phyloP scores from a whole-genome alignment of 2,113 vertebrate genomes.

The Apaloderma vittatum region DNA sequence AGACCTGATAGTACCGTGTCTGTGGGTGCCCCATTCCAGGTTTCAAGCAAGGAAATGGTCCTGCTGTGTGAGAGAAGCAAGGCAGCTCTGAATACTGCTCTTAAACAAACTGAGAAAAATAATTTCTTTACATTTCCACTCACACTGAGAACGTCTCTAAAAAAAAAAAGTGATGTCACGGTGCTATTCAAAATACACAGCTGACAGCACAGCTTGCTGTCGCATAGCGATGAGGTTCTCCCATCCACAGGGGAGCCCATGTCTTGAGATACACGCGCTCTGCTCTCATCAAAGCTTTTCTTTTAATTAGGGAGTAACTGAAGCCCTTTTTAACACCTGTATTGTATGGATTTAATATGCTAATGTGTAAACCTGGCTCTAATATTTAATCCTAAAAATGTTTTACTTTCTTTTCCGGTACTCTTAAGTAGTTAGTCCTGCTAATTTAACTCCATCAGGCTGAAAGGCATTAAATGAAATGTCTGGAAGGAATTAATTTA shows the following conservation, averaged over 20 bases:
- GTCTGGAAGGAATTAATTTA: constrained; percentile 36
- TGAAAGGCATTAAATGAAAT: constrained; percentile 25
- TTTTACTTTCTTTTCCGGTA: background rate
- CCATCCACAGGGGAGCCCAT: background rate
- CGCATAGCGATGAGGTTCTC: fast-evolving
- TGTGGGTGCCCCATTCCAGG: too few relatives aligned
- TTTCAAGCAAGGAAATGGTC: background rate
- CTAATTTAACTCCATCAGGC: constrained; percentile 35
- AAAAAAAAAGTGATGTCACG: background rate
- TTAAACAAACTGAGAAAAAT: background rate
- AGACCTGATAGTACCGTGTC: background rate
- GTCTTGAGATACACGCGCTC: background rate
- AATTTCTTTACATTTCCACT: background rate
- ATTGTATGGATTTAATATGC: background rate
- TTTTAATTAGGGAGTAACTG: background rate
- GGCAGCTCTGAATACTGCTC: background rate
- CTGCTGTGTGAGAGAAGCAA: background rate
- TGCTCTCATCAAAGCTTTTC: background rate
- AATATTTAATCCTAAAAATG: constrained; percentile 11
- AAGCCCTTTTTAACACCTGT: constrained; percentile 1
- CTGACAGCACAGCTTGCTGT: fast-evolving
- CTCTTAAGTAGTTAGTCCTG: background rate
- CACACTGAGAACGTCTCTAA: background rate
- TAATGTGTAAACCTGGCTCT: constrained; percentile 23
- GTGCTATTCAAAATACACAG: background rate